These are phyloP conservation scores for Hiodon alosoides DNA, from an alignment of 2,113 vertebrate genomes.

Conservation along the genomic window DNA sequence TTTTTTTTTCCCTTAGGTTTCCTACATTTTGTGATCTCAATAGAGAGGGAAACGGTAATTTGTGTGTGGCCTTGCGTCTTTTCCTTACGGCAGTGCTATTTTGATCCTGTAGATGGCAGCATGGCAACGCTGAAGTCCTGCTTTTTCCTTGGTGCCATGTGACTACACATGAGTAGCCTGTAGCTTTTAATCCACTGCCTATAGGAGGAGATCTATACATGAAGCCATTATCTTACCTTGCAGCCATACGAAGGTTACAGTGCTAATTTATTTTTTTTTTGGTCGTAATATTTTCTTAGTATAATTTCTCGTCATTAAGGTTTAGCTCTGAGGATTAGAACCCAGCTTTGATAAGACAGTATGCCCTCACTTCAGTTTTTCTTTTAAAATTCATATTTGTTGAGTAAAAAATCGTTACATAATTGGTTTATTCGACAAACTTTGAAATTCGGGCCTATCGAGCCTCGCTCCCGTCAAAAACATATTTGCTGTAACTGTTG, in stretches of 20 bases:
- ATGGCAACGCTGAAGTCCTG: conserved; percentile 19
- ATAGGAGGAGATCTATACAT: conserved; percentile 36
- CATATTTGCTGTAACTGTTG: background rate
- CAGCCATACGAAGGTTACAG: background rate
- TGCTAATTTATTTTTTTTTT: background rate
- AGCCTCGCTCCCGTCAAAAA: background rate
- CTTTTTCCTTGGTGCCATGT: background rate
- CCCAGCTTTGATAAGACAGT: conserved; percentile 24
- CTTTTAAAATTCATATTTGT: background rate
- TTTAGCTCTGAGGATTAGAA: background rate
- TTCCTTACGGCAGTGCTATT: conserved; percentile 17
- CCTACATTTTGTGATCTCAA: conserved; percentile 6
- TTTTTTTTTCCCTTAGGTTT: background rate
- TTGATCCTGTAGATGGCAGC: conserved; percentile 56
- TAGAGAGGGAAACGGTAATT: conserved; percentile 2
- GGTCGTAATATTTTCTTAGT: conserved; percentile 1
- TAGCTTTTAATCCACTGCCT: conserved; percentile 45
- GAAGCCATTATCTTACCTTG: conserved; percentile 7
- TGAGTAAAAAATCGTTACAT: background rate
- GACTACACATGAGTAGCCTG: conserved; percentile 12
- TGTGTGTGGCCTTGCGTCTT: conserved; percentile 8
- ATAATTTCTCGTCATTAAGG: background rate
- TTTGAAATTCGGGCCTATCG: background rate
- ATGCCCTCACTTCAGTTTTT: conserved; percentile 7
- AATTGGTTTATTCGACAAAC: background rate